A percentile compares a stretch with the other conserved stretches of the same genome.
Evolutionary conservation across 2,888 invertebrate species (phyloP).

Genomic region (Cryptocephalus primarius): DNA sequence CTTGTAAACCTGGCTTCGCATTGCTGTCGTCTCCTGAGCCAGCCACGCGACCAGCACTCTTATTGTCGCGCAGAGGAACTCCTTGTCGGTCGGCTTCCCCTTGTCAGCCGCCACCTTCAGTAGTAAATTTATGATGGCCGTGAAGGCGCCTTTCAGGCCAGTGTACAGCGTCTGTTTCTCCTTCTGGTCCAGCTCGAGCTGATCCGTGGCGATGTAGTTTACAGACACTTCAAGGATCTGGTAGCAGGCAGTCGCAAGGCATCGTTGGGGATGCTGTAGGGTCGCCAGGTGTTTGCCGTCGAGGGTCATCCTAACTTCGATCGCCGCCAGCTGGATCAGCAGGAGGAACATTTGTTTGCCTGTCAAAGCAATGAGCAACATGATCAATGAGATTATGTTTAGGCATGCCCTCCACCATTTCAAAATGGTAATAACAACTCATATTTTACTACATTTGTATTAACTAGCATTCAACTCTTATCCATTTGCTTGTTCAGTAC

Average conservation of each 20-base stretch:
- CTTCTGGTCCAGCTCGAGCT: conserved; percentile 75
- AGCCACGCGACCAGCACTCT: conserved; percentile 81
- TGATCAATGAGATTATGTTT: too few relatives aligned
- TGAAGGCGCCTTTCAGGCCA: conserved; percentile 79
- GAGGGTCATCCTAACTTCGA: conserved; percentile 89
- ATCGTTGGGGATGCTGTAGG: conserved; percentile 62
- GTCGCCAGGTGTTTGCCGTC: conserved; percentile 78
- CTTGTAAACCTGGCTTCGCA: conserved; percentile 72
- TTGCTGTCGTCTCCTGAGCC: conserved; percentile 80
- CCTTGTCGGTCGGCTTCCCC: conserved; percentile 62
- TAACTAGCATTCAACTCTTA: too few relatives aligned
- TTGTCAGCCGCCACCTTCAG: conserved; percentile 65
- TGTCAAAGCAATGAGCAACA: too few relatives aligned
- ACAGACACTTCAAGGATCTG: conserved; percentile 70
- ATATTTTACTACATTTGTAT: too few relatives aligned
- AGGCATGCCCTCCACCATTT: too few relatives aligned
- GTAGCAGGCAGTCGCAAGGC: conserved; percentile 74
- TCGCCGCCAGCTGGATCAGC: conserved; percentile 74
- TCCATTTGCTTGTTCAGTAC: too few relatives aligned
- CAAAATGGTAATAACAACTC: too few relatives aligned
- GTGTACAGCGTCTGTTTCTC: conserved; percentile 86
- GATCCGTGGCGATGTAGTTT: conserved; percentile 68
- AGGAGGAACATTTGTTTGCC: conserved; percentile 70
- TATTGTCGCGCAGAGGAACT: conserved; percentile 75
- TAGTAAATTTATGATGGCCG: conserved; percentile 65